Base-by-base conservation (phyloP, 2,113 vertebrate genomes). In the Todiramphus chloris region DNA sequence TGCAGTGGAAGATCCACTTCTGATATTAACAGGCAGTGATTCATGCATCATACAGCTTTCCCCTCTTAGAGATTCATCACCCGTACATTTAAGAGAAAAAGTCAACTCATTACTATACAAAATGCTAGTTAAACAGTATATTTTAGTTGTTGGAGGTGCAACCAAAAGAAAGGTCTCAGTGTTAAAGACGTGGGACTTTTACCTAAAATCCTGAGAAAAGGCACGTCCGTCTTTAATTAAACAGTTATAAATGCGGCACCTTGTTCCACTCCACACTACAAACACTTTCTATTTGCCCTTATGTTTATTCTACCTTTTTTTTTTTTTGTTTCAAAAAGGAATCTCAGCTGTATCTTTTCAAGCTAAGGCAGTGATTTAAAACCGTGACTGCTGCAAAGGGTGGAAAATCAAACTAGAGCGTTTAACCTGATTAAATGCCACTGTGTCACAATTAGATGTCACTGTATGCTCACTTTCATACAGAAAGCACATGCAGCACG, bases 371-470 rank as follows among this genome's bases (percentile, higher is more conserved):
- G 35, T 20, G 12, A 4, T 25, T 80, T 67, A 77, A 95, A 83
- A 53, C n/a, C 8, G 2, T 1, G 51, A 66, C 80, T 5, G 33
- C 60, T 20, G n/a, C 31, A 50, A 43, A 46, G 43, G 20, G 16
- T 16, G 21, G 31, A 43, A 85, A 90, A 35, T 8, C 91, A 51
- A 78, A 78, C 23, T 7, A 18, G 69, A 89, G 74, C 80, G 72
- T 64, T 94, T 94, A 66, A 93, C 68, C 76, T 30, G 83, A 80
- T 69, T 79, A 83, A 88, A 83, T 73, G 86, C 79, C 94, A 5
- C 91, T 2, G 79, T 68, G 86, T 16, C 86, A 86, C 96, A 92
- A 94, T 96, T 89, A 95, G 96, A 91, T 96, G 91, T 95, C 95
- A 96, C 94, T 90, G 48, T 92, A 20, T 2, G 63, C 51, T 83